Evolutionary conservation across 2,888 invertebrate species (phyloP).

Genomic region (Drosophila basisetae): DNA sequence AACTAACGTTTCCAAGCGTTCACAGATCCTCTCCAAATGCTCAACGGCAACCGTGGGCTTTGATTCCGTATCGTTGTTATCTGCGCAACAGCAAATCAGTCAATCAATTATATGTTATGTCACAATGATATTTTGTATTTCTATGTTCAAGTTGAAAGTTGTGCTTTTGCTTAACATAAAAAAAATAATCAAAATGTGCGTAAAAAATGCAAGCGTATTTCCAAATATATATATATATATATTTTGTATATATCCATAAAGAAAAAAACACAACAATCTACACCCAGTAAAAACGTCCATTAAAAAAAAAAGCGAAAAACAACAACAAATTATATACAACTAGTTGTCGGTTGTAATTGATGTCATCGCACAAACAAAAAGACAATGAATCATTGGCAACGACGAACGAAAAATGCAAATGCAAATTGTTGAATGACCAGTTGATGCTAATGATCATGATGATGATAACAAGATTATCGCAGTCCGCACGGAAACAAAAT

Average conservation of each 20-base stretch:
- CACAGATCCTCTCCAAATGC: slow-evolving; percentile 86
- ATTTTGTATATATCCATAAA: background rate
- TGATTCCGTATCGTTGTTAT: slow-evolving; percentile 86
- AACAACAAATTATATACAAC: slow-evolving; percentile 6
- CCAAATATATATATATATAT: background rate
- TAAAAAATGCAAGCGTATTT: slow-evolving; percentile 30
- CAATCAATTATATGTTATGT: background rate
- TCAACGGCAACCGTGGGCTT: slow-evolving; percentile 87
- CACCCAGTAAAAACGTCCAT: slow-evolving; percentile 25
- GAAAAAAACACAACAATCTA: slow-evolving; percentile 23
- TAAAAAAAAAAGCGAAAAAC: background rate
- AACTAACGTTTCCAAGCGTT: slow-evolving; percentile 91
- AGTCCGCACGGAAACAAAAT: slow-evolving; percentile 3
- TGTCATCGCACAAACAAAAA: slow-evolving; percentile 38
- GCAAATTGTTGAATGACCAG: slow-evolving; percentile 23
- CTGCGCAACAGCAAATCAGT: slow-evolving; percentile 23
- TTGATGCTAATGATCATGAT: slow-evolving; percentile 13
- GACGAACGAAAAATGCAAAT: slow-evolving; percentile 10
- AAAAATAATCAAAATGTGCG: slow-evolving; percentile 44
- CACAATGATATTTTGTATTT: background rate
- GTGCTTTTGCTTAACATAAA: slow-evolving; percentile 21
- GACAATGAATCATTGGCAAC: slow-evolving; percentile 46
- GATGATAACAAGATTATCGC: background rate
- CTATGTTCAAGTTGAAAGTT: background rate
- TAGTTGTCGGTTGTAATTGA: slow-evolving; percentile 23